These are phyloP conservation scores for Erpobdella octoculata DNA, from an alignment of 2,888 invertebrate species.

Conservation along the genomic window DNA sequence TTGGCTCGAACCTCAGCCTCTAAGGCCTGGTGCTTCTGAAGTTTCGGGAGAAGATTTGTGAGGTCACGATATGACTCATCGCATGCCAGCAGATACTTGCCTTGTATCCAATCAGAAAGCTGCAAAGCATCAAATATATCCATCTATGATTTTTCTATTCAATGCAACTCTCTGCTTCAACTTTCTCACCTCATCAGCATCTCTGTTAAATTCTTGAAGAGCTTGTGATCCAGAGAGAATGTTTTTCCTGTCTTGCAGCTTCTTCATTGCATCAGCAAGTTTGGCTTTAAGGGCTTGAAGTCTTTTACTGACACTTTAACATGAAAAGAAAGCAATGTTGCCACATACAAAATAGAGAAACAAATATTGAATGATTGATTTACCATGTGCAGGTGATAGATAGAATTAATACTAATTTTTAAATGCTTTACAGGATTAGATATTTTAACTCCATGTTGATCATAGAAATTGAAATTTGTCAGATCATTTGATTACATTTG, in stretches of 20 bases:
- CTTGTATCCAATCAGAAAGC: slow-evolving; percentile 77
- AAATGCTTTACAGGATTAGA: neutral
- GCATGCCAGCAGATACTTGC: slow-evolving; percentile 80
- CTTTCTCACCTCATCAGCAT: slow-evolving; percentile 67
- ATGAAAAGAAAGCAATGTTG: neutral
- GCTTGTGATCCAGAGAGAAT: slow-evolving; percentile 74
- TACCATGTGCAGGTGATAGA: neutral
- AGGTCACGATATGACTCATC: slow-evolving; percentile 87
- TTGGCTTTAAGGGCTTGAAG: slow-evolving; percentile 68
- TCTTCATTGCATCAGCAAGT: slow-evolving; percentile 63
- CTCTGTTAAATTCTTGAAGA: slow-evolving; percentile 84
- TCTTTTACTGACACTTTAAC: slow-evolving; percentile 56
- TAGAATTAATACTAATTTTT: neutral
- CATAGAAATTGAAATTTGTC: neutral
- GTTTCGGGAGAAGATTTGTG: slow-evolving; percentile 60
- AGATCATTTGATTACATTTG: neutral
- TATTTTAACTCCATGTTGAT: neutral
- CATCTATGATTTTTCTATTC: no score
- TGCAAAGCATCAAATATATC: no score
- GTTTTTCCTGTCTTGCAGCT: slow-evolving; percentile 66
- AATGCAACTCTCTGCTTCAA: neutral
- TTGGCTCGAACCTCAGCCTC: slow-evolving; percentile 55
- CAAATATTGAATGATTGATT: neutral
- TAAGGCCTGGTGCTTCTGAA: slow-evolving; percentile 55
- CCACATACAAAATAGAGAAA: neutral